These are phyloP conservation scores for Phaedon cochleariae DNA, from an alignment of 2,888 invertebrate genomes.

Conservation along the genomic window DNA sequence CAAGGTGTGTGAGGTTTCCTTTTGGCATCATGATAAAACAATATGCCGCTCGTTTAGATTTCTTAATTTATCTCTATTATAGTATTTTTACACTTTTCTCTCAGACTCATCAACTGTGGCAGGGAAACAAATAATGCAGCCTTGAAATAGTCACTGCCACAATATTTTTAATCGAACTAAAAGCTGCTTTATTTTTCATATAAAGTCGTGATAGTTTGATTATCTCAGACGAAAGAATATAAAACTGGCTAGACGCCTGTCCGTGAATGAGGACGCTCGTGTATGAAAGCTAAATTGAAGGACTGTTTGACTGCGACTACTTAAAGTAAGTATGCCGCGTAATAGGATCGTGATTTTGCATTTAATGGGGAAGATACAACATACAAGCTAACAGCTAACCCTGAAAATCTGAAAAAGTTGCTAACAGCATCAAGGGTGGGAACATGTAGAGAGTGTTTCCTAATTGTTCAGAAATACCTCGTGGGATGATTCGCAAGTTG, in stretches of 20 bases:
- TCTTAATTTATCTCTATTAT: no score
- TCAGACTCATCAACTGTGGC: background rate
- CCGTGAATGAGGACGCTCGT: background rate
- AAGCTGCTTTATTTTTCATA: background rate
- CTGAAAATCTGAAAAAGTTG: no score
- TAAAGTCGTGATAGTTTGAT: background rate
- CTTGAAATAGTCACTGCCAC: background rate
- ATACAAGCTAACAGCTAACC: no score
- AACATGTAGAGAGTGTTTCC: no score
- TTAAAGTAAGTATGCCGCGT: no score
- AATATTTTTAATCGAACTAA: background rate
- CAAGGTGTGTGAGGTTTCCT: no score
- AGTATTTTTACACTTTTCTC: no score
- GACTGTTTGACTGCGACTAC: background rate
- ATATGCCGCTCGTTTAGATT: no score
- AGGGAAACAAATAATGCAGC: background rate
- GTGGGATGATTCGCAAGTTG: no score
- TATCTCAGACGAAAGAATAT: background rate
- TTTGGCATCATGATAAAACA: no score
- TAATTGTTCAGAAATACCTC: no score
- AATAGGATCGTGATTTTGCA: conserved; percentile 18
- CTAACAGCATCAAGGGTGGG: no score
- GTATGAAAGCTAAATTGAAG: background rate
- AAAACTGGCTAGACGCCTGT: background rate
- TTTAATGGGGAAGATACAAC: background rate